Evolutionary conservation across 2,113 vertebrate species (phyloP), one percentile per base, ranked within the genome.

Genomic region (Zapus hudsonius): DNA sequence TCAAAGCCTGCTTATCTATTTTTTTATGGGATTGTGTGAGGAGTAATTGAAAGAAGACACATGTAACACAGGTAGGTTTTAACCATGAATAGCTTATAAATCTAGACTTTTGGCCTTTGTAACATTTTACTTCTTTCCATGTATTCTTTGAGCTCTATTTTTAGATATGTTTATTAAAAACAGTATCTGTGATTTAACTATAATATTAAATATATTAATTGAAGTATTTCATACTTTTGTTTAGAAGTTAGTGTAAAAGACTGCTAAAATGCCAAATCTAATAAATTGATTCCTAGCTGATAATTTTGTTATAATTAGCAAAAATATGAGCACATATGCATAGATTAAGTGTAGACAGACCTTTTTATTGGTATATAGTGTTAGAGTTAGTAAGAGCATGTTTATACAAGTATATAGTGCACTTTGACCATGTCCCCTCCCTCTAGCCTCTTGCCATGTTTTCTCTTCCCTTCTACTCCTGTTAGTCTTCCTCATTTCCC

Each of bases 181-280:
- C 22, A 80, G 72, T 78, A 79, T 85, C 44, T 94, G 81, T 64
- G 88, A 38, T 81, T 69, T 86, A 90, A 33, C 29, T 80, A 17
- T 75, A 64, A n/a, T 86, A 83, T 40, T 73, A 86, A 83, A 42
- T 31, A 55, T 94, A 4, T 80, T 81, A 63, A 15, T 52, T 52
- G 52, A 52, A 52, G 11, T 52, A 15, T 52, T 52, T 52, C 52
- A 52, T 7, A 52, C 52, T 52, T n/a, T 52, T 52, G 52, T 52
- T 52, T 52, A 52, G 52, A 47, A 47, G 47, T 47, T 52, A 52
- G 52, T 52, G 12, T 52, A 52, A 52, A 52, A 42, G 61, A 23
- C 33, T 88, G 29, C 66, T 69, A 66, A 83, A 84, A 63, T 17
- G 31, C 22, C 47, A 33, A 9, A 16, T 81, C 16, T 70, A 25